Conservation (phyloP, 2,888 invertebrate genomes). For the Hedya salicella region DNA sequence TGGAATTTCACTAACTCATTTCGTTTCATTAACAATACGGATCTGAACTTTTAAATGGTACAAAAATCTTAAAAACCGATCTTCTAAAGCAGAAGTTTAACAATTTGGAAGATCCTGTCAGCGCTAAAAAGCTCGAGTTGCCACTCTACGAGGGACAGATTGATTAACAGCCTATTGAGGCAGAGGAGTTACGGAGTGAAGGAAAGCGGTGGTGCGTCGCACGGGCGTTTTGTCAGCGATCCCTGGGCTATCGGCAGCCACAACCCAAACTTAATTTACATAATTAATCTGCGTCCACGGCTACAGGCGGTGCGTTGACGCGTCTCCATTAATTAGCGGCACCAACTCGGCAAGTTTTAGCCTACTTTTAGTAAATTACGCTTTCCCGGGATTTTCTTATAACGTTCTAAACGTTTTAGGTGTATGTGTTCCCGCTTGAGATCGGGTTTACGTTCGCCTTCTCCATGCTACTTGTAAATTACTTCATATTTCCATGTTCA, state of each 20-base stretch:
- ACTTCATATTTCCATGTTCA: too few relatives aligned
- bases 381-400: constrained; percentile 36
- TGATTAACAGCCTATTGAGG: constrained; percentile 60
- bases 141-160: constrained; percentile 44
- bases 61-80: constrained; percentile 2
- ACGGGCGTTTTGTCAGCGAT: constrained; percentile 61
- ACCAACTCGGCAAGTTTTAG: constrained; percentile 52
- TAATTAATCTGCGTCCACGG: constrained; percentile 69
- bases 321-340: constrained; percentile 61
- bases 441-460: not conserved
- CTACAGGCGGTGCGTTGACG: constrained; percentile 57
- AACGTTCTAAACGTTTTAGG: constrained; percentile 28
- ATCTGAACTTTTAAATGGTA: not conserved
- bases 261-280: constrained; percentile 69
- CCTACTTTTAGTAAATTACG: constrained; percentile 47
- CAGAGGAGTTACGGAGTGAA: constrained; percentile 56
- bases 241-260: constrained; percentile 65
- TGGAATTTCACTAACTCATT: not conserved
- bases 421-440: not conserved
- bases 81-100: constrained; percentile 6
- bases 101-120: constrained; percentile 40
- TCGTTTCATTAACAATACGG: not conserved
- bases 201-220: constrained; percentile 50
- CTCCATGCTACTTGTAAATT: not conserved
- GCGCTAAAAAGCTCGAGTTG: constrained; percentile 38